Base-by-base conservation (phyloP, 2,113 vertebrate species). In the Antechinus flavipes region DNA sequence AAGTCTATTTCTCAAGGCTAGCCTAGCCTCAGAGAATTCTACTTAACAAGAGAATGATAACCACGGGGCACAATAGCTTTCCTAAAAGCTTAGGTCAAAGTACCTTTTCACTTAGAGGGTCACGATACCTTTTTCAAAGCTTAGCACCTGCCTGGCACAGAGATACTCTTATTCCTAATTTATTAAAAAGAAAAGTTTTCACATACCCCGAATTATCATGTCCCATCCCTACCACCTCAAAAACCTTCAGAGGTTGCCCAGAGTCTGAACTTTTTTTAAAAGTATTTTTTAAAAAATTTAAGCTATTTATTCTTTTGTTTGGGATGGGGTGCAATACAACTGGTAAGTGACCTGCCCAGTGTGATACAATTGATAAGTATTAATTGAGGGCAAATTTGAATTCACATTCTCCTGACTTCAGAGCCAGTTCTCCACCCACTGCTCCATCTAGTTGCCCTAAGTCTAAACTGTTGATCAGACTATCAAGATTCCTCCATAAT, bases 1-100 rank as follows among this genome's bases (percentile, higher is more conserved):
- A 89, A 96, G 46, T 61, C 68, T 93, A 90, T 6, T 93, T 95
- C 92, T 76, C n/a, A 93, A 94, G 95, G 61, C 93, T 49, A 30
- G 35, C 0, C 93, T 42, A 30, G 35, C 0, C 35, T 25, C 46
- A 7, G 49, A 92, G 42, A 93, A 91, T 93, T 42, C 30, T 35
- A 27, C 0, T 12, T 46, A 53, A n/a, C 19, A 91, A 49, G 7
- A 49, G 27, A 93, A 90, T 42, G 27, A 0, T 56, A 23, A 91
- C 84, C 53, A 46, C 10, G 49, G 68, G 19, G 50, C n/a, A 8
- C 47, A 30, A 8, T 68, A 46, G 19, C 30, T 94, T 92, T 92
- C 91, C 58, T 93, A 42, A 94, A 93, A 93, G 58, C 93, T 93
- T 23, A 25, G 61, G 61, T 25, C 54, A 52, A 61, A 52, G 68